A percentile compares a stretch with the other conserved stretches of the same genome.
Conservation (phyloP, 2,797 vertebrate species). For the Threskiornis aethiopicus region DNA sequence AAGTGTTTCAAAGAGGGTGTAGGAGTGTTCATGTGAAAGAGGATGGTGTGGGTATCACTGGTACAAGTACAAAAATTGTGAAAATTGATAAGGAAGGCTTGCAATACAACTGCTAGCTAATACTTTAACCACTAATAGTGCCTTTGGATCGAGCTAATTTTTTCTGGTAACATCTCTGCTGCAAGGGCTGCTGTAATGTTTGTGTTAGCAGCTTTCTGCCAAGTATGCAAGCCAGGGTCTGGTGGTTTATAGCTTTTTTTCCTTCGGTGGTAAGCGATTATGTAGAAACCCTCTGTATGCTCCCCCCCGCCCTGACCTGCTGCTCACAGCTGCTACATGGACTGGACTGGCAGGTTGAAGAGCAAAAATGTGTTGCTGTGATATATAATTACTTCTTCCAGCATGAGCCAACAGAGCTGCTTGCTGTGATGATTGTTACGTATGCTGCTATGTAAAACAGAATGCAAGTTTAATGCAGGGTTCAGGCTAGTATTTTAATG, state of each 20-base stretch:
- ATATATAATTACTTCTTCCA: slow-evolving; percentile 60
- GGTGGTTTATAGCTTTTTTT: background rate
- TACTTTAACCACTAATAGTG: slow-evolving; percentile 11
- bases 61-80: background rate
- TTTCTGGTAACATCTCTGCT: slow-evolving; percentile 50
- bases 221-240: background rate
- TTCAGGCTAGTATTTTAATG: slow-evolving; percentile 42
- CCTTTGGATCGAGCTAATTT: slow-evolving; percentile 22
- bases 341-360: slow-evolving; percentile 61
- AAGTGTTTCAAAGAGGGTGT: background rate
- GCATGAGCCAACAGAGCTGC: slow-evolving; percentile 46
- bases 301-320: background rate
- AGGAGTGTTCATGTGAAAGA: background rate
- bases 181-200: slow-evolving; percentile 28
- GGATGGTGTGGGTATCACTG: background rate
- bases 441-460: slow-evolving; percentile 50
- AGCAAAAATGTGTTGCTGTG: slow-evolving; percentile 45
- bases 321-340: background rate
- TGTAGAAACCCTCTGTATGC: background rate
- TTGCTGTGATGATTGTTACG: slow-evolving; percentile 52
- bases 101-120: background rate
- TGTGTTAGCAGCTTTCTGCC: slow-evolving; percentile 50
- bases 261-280: background rate
- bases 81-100: background rate
- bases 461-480: slow-evolving; percentile 43